Evolutionary conservation across 2,113 vertebrate species (phyloP).

Genomic region (Phaethornis superciliosus): DNA sequence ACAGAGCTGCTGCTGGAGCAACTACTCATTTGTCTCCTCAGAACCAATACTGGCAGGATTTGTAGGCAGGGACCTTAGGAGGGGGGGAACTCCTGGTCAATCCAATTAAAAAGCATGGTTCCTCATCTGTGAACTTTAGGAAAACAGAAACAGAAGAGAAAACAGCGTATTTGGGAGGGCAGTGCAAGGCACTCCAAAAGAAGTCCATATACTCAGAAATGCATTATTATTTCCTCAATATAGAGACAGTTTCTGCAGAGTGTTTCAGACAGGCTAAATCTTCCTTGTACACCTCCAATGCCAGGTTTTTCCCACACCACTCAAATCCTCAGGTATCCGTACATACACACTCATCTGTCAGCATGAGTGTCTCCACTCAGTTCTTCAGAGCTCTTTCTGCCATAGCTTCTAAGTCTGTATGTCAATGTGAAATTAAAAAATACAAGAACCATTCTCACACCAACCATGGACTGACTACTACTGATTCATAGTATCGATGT

Average conservation of each 20-base stretch:
- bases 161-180: accelerated
- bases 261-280: neutral
- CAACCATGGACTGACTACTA: neutral
- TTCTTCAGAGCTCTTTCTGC: neutral
- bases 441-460: neutral
- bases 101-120: neutral
- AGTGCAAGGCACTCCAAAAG: neutral
- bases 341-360: neutral
- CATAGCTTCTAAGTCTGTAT: neutral
- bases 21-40: neutral
- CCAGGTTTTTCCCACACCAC: neutral
- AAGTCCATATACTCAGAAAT: neutral
- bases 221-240: neutral
- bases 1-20: neutral
- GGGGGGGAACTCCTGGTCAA: neutral
- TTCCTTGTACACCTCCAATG: neutral
- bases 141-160: neutral
- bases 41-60: neutral
- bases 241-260: neutral
- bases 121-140: neutral
- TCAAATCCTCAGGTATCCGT: neutral
- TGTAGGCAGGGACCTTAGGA: neutral
- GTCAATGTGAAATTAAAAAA: neutral
- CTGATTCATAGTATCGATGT: neutral
- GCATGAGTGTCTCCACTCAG: neutral